Base-by-base conservation (phyloP, 2,113 vertebrate genomes). In the Corythoichthys intestinalis region DNA sequence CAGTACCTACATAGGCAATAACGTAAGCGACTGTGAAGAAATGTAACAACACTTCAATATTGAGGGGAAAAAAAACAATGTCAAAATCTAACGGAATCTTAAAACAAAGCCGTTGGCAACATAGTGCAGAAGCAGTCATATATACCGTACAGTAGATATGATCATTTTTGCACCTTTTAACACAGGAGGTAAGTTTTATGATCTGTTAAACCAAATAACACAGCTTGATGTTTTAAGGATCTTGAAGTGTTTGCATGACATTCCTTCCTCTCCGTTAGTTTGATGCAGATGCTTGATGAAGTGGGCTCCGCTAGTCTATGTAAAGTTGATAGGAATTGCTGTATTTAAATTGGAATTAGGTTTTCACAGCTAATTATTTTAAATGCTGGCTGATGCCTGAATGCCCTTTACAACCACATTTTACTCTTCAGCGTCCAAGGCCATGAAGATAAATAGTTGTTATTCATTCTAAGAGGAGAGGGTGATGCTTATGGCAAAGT, bases 181-280 rank as follows among this genome's bases (percentile, higher is more conserved):
- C 80, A 64, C 71, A 75, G 47, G 47, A 60, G 71, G 73, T 41
- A 39, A 56, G 50, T 34, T 57, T 4, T 57, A 9, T 34, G 54
- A 34, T 9, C 1, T 57, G 54, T 35, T 5, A 35, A 57, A 2
- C 20, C 54, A 8, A 35, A 35, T 14, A 12, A 35, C 12, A 11
- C n/a, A 28, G 53, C 53, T 2, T 54, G 20, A 20, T 20, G 53
- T 54, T 54, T 28, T 28, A 9, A 35, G 56, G 20, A 35, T 35
- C 34, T 35, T 6, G 34, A 57, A 35, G 10, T 35, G 9, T 57
- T 38, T 61, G 53, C 3, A 20, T 81, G 76, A 83, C 78, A 70
- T 79, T 84, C 73, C 6, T 14, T 11, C 12, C 28, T 58, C 34
- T 34, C 37, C 28, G 4, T 58, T 58, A 58, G 57, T 69, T 66